These are phyloP conservation scores for Pseudachorutes palmiensis DNA, from an alignment of 1,140 invertebrate genomes.

Conservation along the genomic window DNA sequence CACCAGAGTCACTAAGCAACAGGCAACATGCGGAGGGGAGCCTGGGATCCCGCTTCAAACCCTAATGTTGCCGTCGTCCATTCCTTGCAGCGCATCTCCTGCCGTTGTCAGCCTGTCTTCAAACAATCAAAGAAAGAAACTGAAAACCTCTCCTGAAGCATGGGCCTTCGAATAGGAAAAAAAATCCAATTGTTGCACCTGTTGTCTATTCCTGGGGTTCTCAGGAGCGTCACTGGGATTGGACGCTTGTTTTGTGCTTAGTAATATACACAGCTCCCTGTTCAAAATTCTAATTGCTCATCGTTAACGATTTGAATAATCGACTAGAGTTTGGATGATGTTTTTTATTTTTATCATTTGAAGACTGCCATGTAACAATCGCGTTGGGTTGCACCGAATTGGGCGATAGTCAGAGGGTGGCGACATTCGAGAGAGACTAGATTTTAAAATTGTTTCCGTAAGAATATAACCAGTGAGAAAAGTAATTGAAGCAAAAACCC, in stretches of 20 bases:
- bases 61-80: neutral
- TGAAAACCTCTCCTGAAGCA: neutral
- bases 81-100: neutral
- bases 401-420: neutral
- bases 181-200: slow-evolving; percentile 6
- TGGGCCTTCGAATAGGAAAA: neutral
- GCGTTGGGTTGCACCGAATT: neutral
- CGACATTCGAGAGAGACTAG: neutral
- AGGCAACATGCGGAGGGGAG: neutral
- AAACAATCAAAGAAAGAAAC: slow-evolving; percentile 9
- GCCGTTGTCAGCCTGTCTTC: neutral
- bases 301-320: neutral
- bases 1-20: neutral
- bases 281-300: neutral
- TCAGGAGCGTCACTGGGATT: neutral
- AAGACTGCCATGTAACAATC: neutral
- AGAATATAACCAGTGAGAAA: neutral
- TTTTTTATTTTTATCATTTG: neutral
- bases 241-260: neutral
- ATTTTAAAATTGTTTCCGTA: neutral
- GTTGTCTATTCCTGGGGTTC: slow-evolving; percentile 7
- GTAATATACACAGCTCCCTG: neutral
- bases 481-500: neutral
- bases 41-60: neutral
- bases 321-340: neutral